A percentile compares a stretch with the other conserved stretches of the same genome.
These are phyloP conservation scores for Aldrovandia affinis DNA, from an alignment of 2,797 vertebrate species.

Conservation along the genomic window DNA sequence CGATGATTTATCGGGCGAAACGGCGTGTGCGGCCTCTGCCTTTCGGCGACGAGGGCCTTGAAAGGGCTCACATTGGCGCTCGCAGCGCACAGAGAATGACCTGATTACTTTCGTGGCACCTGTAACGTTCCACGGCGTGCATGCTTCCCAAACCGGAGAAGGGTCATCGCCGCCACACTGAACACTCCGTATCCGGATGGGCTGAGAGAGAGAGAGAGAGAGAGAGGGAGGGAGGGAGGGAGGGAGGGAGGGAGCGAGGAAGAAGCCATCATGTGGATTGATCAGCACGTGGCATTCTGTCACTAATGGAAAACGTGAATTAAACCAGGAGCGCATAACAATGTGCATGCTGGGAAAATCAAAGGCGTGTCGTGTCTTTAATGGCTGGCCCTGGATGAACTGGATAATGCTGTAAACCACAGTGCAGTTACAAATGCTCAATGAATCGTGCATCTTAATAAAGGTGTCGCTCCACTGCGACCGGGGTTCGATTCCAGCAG, in stretches of 20 bases:
- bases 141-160: background rate
- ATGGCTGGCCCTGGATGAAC: background rate
- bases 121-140: background rate
- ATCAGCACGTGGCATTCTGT: background rate
- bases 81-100: background rate
- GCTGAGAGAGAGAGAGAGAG: background rate
- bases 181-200: background rate
- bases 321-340: background rate
- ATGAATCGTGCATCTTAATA: too few species aligned
- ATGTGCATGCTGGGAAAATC: background rate
- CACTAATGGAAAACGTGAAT: background rate
- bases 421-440: background rate
- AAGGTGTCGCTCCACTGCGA: too few species aligned
- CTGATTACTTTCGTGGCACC: background rate
- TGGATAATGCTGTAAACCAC: background rate
- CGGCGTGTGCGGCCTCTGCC: background rate
- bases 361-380: background rate
- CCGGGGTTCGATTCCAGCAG: too few species aligned
- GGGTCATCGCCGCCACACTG: background rate
- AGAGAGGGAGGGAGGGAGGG: background rate
- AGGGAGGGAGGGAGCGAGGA: background rate
- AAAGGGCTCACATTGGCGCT: background rate
- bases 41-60: background rate
- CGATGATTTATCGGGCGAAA: background rate
- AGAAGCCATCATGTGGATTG: background rate